These are phyloP conservation scores for Epirrhoe alternata DNA, from an alignment of 2,888 invertebrate species.

Conservation along the genomic window DNA sequence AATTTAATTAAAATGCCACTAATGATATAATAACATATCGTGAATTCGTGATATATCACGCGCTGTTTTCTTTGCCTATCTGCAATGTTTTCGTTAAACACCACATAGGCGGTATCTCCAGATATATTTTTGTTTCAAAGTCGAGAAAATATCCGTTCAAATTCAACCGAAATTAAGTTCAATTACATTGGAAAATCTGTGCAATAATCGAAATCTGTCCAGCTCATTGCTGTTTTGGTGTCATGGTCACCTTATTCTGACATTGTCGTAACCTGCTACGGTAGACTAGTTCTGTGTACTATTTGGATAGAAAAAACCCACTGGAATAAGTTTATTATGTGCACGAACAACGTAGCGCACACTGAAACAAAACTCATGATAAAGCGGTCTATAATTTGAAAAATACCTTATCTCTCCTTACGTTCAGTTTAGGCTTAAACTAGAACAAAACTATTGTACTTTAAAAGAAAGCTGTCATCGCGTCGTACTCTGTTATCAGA, in stretches of 20 bases:
- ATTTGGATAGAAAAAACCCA: constrained; percentile 23
- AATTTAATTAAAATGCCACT: constrained; percentile 12
- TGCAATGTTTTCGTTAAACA: no score
- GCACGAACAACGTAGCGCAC: neutral
- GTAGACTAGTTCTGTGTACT: constrained; percentile 49
- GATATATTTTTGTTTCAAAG: neutral
- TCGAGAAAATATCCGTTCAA: constrained; percentile 40
- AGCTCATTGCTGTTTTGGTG: constrained; percentile 55
- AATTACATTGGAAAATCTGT: constrained; percentile 49
- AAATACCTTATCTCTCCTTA: neutral
- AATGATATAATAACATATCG: no score
- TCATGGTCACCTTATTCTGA: constrained; percentile 56
- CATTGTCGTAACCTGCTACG: constrained; percentile 59
- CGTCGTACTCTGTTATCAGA: constrained; percentile 61
- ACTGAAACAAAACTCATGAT: neutral
- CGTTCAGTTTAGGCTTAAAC: constrained; percentile 4
- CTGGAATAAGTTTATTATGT: neutral
- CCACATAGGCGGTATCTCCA: no score
- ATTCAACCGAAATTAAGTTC: constrained; percentile 45
- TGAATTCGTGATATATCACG: constrained; percentile 7
- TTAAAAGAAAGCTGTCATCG: constrained; percentile 48
- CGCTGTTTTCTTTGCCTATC: neutral
- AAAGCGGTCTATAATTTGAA: neutral
- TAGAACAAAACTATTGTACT: constrained; percentile 38
- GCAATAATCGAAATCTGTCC: constrained; percentile 60